Evolutionary conservation across 2,888 invertebrate genomes (phyloP), one percentile per base, ranked within the genome.

Genomic region (Laothoe populi): DNA sequence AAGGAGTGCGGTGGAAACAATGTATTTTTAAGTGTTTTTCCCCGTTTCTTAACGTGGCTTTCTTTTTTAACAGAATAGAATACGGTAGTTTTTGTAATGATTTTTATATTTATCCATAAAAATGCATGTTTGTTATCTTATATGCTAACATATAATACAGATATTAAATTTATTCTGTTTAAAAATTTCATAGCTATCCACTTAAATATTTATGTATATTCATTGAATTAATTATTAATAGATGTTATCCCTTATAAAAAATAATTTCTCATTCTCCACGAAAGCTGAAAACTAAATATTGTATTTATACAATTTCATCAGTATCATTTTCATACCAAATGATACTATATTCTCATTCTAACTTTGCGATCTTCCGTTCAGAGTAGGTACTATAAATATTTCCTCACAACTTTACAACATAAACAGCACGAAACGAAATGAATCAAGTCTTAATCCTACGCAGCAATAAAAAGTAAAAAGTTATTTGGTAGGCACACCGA

Each of bases 391-490:
- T 53, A 35, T 53, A 53, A 53, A 19, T 53, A 53, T 53, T 53
- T 35, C 31, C 16, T 31, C 19, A 16, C 35, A 53, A 19, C 10
- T 35, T 53, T 21, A 53, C 53, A 35, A 53, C 53, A 53, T 11
- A 53, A 53, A 53, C 53, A 53, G 31, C 31, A 71, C 72, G 74
- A 78, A 78, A 82, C 77, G 78, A 75, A 77, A 71, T 70, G 68
- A 75, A 74, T 78, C 73, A 75, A 76, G 74, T 74, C 73, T 80
- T 86, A 83, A 86, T 87, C 83, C 82, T 77, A 73, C 71, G 68
- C 63, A 72, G 84, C 74, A 85, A 86, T 90, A 90, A 90, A 89
- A 87, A 84, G 84, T 83, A 83, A 86, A 85, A 89, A 89, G 87
- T 88, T 89, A 89, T 91, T 89, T 84, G 86, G 77, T 81, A 53